Evolutionary conservation across 2,113 vertebrate species (phyloP), one percentile per base, ranked within the genome.

Genomic region (Corythornis madagascariensis): DNA sequence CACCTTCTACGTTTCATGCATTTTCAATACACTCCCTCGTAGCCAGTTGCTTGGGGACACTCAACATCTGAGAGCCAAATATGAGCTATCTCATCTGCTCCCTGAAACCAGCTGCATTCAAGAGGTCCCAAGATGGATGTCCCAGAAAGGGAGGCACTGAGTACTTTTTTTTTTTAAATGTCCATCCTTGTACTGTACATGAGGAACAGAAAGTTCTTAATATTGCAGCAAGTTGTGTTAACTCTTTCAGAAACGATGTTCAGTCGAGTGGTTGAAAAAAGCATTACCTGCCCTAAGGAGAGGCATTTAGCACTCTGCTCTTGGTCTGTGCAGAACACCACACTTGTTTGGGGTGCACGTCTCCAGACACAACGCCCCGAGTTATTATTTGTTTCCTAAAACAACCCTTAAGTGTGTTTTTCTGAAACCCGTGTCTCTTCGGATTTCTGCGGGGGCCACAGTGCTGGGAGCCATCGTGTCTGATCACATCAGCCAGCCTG

Each of bases 401-500:
- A 83, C 33, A 92, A 80, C 24, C 59, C 94, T 76, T 69, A 74
- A 56, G 47, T 26, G 28, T 77, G 50, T 81, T 89, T 89, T 69
- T 29, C 55, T 67, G 45, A 80, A 94, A 81, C 4, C n/a, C 45
- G 25, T 48, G n/a, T 81, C 65, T 93, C 31, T 79, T 13, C 35
- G 25, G 22, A 70, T 94, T 64, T 86, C 69, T 92, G 77, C 86
- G 89, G 42, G 74, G 95, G 90, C 95, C 73, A 88, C 22, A 33
- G 56, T 17, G 22, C 75, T 63, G 79, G 88, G 70, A 81, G 73
- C 65, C 73, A 91, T 83, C 63, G 22, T 64, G 76, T 92, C 86
- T 84, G 84, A 81, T 94, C 65, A 71, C 60, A 89, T 88, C 82
- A 94, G 92, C 95, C 96, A 95, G 78, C 20, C 66, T 89, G 72